These are phyloP conservation scores for Patella pellucida DNA, from an alignment of 2,888 invertebrate genomes.

Conservation along the genomic window DNA sequence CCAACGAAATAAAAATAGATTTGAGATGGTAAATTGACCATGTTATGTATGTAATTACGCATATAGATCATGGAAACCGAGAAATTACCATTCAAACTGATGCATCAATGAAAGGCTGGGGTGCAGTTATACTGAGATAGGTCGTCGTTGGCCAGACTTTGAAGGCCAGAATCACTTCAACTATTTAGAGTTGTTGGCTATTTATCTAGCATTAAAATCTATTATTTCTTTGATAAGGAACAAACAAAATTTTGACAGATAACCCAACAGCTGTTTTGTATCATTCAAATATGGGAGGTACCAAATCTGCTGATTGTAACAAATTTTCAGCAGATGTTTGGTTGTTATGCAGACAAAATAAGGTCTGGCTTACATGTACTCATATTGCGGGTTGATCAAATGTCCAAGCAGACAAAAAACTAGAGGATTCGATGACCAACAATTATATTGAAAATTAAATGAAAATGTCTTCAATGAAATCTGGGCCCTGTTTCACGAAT, in stretches of 20 bases:
- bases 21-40: not conserved
- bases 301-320: too few species aligned
- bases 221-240: not conserved
- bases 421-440: too few species aligned
- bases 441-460: too few species aligned
- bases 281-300: too few species aligned
- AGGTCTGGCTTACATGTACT: too few species aligned
- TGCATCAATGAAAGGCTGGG: not conserved
- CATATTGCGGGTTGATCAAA: too few species aligned
- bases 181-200: not conserved
- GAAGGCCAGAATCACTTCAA: not conserved
- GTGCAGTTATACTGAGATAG: not conserved
- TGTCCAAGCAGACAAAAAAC: too few species aligned
- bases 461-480: too few species aligned
- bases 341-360: too few species aligned
- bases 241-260: not conserved
- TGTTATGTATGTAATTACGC: not conserved
- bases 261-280: not conserved
- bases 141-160: not conserved
- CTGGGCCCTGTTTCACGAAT: too few species aligned
- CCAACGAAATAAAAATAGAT: not conserved
- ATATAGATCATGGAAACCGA: not conserved
- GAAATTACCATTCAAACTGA: not conserved
- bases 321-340: too few species aligned
- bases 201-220: conserved; percentile 2